Conservation (phyloP, 2,113 vertebrate genomes). For the Oncorhynchus keta region DNA sequence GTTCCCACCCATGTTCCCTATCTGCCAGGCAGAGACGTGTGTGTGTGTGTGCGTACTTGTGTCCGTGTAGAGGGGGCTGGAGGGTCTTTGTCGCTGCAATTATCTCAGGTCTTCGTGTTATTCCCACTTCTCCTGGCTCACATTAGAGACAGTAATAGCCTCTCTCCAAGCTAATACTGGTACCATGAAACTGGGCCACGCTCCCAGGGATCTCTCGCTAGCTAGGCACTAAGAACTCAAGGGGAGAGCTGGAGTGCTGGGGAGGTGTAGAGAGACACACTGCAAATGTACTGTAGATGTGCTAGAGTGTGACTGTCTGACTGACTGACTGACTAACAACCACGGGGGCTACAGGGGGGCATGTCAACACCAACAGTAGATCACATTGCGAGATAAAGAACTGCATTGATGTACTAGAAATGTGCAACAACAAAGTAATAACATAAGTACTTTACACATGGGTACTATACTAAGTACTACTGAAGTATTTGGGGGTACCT, state of each 20-base stretch:
- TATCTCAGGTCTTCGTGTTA: slow-evolving; percentile 56
- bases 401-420: no score
- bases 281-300: slow-evolving; percentile 23
- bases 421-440: no score
- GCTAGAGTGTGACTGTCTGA: background rate
- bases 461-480: no score
- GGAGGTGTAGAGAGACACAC: slow-evolving; percentile 50
- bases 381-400: no score
- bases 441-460: no score
- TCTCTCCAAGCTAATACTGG: slow-evolving; percentile 74
- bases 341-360: background rate
- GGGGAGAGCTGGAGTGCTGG: no score
- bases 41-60: background rate
- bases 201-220: slow-evolving; percentile 66
- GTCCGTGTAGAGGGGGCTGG: slow-evolving; percentile 7
- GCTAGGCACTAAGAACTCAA: slow-evolving; percentile 16
- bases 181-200: slow-evolving; percentile 70
- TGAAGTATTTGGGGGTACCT: no score
- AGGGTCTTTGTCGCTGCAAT: slow-evolving; percentile 52
- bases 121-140: slow-evolving; percentile 72
- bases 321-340: background rate
- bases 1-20: slow-evolving; percentile 17
- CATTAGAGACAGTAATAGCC: slow-evolving; percentile 67
- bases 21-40: background rate
- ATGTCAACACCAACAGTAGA: no score